Evolutionary conservation across 2,113 vertebrate species (phyloP), one percentile per base, ranked within the genome.

Genomic region (Gulo gulo): DNA sequence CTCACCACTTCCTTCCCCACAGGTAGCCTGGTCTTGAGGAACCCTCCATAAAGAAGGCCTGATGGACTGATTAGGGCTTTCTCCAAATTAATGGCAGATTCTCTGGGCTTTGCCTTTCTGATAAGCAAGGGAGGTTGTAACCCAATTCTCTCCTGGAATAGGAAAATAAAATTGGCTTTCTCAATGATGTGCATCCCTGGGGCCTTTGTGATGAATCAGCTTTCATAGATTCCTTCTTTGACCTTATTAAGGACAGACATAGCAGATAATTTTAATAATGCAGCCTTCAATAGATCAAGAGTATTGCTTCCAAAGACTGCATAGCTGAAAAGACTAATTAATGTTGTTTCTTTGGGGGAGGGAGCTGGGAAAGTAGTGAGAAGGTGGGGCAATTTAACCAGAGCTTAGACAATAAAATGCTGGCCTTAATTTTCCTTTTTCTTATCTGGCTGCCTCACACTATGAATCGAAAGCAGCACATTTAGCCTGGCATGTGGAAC

Each of bases 191-290:
- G 86, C 59, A 67, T 94, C 92, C 96, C 95, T 12, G 7, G 94
- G 84, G 95, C 65, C 94, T 98, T 96, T 94, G 94, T 96, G 97
- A 98, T 97, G 92, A 97, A 97, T 97, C 97, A 96, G 95, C 94
- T 79, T 88, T 93, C 97, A 97, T 95, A 93, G 92, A 97, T 97
- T 96, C 95, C 57, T 96, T 94, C 94, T 98, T 91, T 98, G 97
- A 97, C 97, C 97, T 98, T 98, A 98, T 97, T 98, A 98, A 98
- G 92, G 96, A 82, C 95, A 96, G 90, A 89, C 95, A 96, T 90
- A 96, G 97, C 97, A 96, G 97, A 98, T 97, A 97, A 97, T 98
- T 98, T 98, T 98, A 97, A 98, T 98, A 98, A 97, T 74, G 76
- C 85, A 92, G 92, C 21, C 87, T 97, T 96, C 95, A 93, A 96